These are phyloP conservation scores for Dryadula phaetusa DNA, from an alignment of 2,888 invertebrate species.

Conservation along the genomic window DNA sequence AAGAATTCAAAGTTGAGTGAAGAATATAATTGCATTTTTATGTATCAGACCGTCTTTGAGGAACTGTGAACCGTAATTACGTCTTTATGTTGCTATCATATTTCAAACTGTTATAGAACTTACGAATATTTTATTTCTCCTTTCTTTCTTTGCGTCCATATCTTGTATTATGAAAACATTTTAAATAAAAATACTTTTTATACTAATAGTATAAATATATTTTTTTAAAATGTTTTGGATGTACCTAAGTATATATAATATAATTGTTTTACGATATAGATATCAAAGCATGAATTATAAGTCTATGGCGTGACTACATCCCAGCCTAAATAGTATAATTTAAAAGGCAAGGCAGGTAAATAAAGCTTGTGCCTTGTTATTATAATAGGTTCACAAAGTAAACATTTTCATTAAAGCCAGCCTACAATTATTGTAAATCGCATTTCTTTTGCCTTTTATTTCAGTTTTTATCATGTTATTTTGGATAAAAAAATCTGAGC, in stretches of 20 bases:
- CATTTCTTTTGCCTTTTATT: neutral
- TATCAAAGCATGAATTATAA: neutral
- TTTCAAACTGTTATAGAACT: neutral
- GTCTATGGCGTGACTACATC: neutral
- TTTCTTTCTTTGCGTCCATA: neutral
- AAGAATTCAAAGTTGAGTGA: conserved; percentile 38
- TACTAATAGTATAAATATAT: too few relatives aligned
- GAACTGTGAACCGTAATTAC: conserved; percentile 22
- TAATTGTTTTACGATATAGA: neutral
- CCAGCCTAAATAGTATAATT: neutral
- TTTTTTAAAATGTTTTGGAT: too few relatives aligned
- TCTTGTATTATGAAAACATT: neutral
- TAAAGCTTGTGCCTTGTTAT: conserved; percentile 8
- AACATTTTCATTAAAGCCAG: neutral
- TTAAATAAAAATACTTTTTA: neutral
- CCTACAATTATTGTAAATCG: neutral
- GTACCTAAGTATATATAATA: too few relatives aligned
- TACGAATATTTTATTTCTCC: neutral
- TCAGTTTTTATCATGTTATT: neutral
- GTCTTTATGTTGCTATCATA: conserved; percentile 15
- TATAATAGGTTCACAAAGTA: conserved; percentile 5
- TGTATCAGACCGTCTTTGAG: conserved; percentile 34
- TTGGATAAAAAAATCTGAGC: too few relatives aligned
- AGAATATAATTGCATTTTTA: conserved; percentile 41
- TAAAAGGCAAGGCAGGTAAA: neutral